Conservation (phyloP, 1,140 invertebrate species). For the Anastatus disparis region DNA sequence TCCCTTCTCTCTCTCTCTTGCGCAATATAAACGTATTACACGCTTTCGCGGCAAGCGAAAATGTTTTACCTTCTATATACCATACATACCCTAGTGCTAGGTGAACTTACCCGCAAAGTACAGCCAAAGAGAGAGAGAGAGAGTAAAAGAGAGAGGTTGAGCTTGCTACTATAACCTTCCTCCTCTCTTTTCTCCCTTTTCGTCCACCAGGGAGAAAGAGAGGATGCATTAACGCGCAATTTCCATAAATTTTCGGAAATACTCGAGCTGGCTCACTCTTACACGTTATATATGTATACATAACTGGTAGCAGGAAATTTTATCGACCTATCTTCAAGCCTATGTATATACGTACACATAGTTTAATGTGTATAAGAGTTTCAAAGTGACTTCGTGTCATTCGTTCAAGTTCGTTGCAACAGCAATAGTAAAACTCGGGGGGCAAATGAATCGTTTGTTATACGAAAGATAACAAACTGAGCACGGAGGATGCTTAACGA, state of each 20-base stretch:
- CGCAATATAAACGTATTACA: conserved; percentile 10
- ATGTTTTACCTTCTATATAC: no score
- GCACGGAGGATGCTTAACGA: conserved; percentile 18
- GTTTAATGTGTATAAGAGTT: no score
- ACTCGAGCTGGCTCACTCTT: neutral
- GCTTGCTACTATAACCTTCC: no score
- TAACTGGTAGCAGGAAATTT: conserved; percentile 17
- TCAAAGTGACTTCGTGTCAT: no score
- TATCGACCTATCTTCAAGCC: conserved; percentile 35
- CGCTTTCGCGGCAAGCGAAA: neutral
- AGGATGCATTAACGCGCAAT: conserved; percentile 43
- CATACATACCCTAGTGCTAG: neutral
- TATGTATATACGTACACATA: no score
- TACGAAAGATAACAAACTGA: conserved; percentile 10
- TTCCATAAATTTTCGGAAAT: conserved; percentile 47
- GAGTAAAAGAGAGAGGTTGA: no score
- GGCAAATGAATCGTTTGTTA: conserved; percentile 29
- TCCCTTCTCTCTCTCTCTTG: no score
- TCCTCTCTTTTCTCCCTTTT: no score
- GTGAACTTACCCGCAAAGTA: conserved; percentile 17
- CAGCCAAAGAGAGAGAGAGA: conserved; percentile 10
- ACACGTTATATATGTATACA: conserved; percentile 14
- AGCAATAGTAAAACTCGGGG: no score
- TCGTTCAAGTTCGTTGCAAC: neutral
- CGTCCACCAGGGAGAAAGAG: no score